Evolutionary conservation across 2,113 vertebrate genomes (phyloP).

Genomic region (Rhinogobius similis): DNA sequence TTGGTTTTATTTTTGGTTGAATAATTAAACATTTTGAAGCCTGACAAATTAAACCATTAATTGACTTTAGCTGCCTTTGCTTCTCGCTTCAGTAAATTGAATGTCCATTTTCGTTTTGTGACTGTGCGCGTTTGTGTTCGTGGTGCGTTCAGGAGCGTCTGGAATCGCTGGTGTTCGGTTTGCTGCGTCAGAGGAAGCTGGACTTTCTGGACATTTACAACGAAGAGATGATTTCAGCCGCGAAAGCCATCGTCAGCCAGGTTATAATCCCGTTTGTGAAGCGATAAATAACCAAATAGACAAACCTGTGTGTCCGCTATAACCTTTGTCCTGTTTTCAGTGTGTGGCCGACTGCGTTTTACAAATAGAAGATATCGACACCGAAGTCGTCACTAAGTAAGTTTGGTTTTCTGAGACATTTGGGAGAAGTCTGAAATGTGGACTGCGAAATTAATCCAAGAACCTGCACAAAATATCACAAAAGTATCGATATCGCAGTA

Average conservation of each 20-base stretch:
- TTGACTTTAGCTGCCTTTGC: not conserved
- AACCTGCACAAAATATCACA: too few relatives aligned
- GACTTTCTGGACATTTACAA: slow-evolving; percentile 97
- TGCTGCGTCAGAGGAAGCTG: slow-evolving; percentile 93
- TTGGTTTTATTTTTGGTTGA: not conserved
- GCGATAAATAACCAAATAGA: not conserved
- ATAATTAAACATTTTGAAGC: not conserved
- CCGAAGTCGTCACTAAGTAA: slow-evolving; percentile 89
- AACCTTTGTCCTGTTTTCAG: slow-evolving; percentile 64
- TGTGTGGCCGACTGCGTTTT: slow-evolving; percentile 86
- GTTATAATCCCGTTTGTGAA: slow-evolving; percentile 33
- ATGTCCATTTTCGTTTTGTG: not conserved
- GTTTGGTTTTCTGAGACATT: slow-evolving; percentile 59
- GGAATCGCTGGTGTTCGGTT: slow-evolving; percentile 91
- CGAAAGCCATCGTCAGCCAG: slow-evolving; percentile 92
- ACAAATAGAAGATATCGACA: slow-evolving; percentile 90
- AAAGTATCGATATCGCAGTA: too few relatives aligned
- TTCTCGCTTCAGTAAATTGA: too few relatives aligned
- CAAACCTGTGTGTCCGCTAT: not conserved
- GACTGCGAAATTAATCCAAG: too few relatives aligned
- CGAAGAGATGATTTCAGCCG: slow-evolving; percentile 90
- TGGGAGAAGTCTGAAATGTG: not conserved
- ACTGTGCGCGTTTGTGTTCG: not conserved
- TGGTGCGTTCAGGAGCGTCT: slow-evolving; percentile 83
- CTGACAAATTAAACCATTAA: not conserved